Evolutionary conservation across 2,888 invertebrate species (phyloP), one percentile per base, ranked within the genome.

Genomic region (Margaritifera margaritifera): DNA sequence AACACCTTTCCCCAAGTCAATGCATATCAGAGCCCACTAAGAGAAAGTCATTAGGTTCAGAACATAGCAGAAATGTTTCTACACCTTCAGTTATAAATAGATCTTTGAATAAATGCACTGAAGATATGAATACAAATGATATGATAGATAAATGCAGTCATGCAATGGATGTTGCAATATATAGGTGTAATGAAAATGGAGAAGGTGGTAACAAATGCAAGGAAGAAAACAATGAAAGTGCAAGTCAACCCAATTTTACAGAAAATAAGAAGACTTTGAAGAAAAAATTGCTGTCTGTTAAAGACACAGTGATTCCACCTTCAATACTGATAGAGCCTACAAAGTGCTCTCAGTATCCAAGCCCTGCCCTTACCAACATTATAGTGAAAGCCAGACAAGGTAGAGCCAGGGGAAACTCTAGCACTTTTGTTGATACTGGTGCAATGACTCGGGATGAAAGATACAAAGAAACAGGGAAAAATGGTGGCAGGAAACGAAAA

Each of bases 251-350:
- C 3, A 42, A 11, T 11, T 8, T 42, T 42, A 42, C 42, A 11
- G 42, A 71, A 56, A 53, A 25, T 4, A 76, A 72, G 56, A 69
- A 31, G 24, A 67, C 66, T 19, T 71, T 57, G 52, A 79, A 80
- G 65, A 81, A 77, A 68, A 81, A 78, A 67, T 66, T 81, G n/a
- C 53, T 81, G 64, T 70, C 78, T n/a, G 56, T 77, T 15, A 69
- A 66, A 53, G 81, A 79, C 55, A 64, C 77, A 53, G 69, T 58
- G 58, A 77, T 75, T 19, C 80, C 75, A 27, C 72, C 70, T 65
- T 79, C 80, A 27, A 73, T 75, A 27, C 73, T 79, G 63, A 60
- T 80, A 25, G 78, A 78, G 56, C 79, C 81, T 6, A 69, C 74
- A 19, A 78, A 72, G 56, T 74, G 73, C 51, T 77, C 79, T 15